Conservation (phyloP, 2,797 vertebrate genomes). For the Labeo calbasu region DNA sequence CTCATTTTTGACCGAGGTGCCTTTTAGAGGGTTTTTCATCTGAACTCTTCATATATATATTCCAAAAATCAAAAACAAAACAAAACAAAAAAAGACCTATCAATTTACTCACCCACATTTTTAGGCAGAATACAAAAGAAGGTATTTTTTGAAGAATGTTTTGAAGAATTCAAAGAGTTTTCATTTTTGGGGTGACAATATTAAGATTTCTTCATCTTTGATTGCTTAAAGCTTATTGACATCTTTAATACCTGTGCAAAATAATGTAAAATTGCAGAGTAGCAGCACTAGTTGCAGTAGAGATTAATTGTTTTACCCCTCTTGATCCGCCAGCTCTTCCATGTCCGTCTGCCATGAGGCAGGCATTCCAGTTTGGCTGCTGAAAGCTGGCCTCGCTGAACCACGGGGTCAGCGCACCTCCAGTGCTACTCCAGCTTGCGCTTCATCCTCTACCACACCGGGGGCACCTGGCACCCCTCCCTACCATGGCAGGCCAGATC, state of each 20-base stretch:
- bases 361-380: conserved; percentile 67
- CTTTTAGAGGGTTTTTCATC: too few species aligned
- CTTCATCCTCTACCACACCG: conserved; percentile 62
- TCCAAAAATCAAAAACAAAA: too few species aligned
- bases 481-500: conserved; percentile 71
- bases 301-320: conserved; percentile 56
- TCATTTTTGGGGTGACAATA: not conserved
- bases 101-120: not conserved
- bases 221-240: conserved; percentile 35
- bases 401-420: conserved; percentile 59
- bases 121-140: not conserved
- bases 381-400: conserved; percentile 58
- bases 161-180: not conserved
- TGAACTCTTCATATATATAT: too few species aligned
- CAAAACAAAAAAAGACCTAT: too few species aligned
- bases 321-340: conserved; percentile 44
- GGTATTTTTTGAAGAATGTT: not conserved
- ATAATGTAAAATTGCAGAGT: conserved; percentile 7
- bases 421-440: conserved; percentile 59
- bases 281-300: conserved; percentile 20
- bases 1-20: too few species aligned
- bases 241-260: not conserved
- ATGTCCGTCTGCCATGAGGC: conserved; percentile 60
- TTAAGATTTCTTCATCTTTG: not conserved
- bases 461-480: conserved; percentile 74